Base-by-base conservation (phyloP, 2,888 invertebrate species). In the Eutolmus rufibarbis region DNA sequence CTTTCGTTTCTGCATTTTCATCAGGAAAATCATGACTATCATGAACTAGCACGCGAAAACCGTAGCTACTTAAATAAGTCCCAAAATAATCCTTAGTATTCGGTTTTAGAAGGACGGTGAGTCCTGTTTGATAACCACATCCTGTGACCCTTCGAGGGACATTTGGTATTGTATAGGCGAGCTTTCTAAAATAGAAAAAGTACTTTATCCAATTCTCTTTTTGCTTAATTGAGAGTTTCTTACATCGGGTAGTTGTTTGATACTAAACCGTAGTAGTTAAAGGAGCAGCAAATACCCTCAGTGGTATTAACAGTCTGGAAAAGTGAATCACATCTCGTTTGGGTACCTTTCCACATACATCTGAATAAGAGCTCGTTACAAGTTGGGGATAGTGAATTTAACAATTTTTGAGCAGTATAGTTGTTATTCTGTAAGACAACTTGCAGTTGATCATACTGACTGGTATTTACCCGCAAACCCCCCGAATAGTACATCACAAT, bases 41-140 rank as follows among this genome's bases (percentile, higher is more conserved):
- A 89, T 96, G 96, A 56, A 96, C 92, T 84, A 95, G 93, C 8
- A 96, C 94, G 91, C 94, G 93, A 31, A 94, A 92, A 0, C 96
- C 96, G 88, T 93, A 94, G 0, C 95, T 94, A 7, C 95, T 95
- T 1, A 95, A 91, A 8, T 93, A 91, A 0, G 95, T 93, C 78
- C 95, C 94, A 90, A 94, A 94, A 90, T 96, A 96, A 90, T 96
- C 95, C 0, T 93, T 91, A 0, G 93, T 92, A 66, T 94, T 91
- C 0, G 94, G 94, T 89, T 95, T 93, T 0, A 96, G 89, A 2
- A 95, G 90, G 0, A 95, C 93, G 0, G 95, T 94, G 0, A 96
- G 92, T 0, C 95, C 96, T 0, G 95, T 95, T 89, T 95, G 94
- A 90, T 94, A 95, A 0, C 96, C 96, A 90, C 96, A 96, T 0